Percentiles rank a stretch among this genome's conserved stretches.
phyloP scores from a whole-genome alignment of 2,888 invertebrate species.

The Parnassius mnemosyne region DNA sequence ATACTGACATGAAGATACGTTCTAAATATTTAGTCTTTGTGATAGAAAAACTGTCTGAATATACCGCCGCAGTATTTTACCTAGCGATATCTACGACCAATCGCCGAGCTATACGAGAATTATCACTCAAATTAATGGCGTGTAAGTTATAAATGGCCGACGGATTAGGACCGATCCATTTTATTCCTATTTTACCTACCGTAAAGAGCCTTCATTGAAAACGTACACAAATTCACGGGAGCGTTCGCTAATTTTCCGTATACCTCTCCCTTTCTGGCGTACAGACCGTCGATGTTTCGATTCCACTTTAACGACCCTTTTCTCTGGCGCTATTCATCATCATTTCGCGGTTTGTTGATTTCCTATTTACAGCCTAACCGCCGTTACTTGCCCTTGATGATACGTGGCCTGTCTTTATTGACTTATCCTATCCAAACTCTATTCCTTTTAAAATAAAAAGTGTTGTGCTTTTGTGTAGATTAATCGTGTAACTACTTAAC shows the following conservation, averaged over 20 bases:
- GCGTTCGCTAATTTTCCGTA: slow-evolving; percentile 73
- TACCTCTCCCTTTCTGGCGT: slow-evolving; percentile 51
- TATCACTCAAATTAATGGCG: slow-evolving; percentile 80
- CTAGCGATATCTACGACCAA: slow-evolving; percentile 65
- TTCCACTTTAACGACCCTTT: slow-evolving; percentile 66
- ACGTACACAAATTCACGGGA: slow-evolving; percentile 78
- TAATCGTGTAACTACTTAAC: slow-evolving; percentile 22
- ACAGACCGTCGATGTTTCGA: slow-evolving; percentile 35
- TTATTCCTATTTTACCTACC: slow-evolving; percentile 80
- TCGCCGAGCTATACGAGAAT: slow-evolving; percentile 66
- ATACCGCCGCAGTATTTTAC: slow-evolving; percentile 25
- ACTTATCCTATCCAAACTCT: background rate
- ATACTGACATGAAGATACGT: slow-evolving; percentile 1
- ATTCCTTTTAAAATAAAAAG: slow-evolving; percentile 7
- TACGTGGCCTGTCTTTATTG: slow-evolving; percentile 6
- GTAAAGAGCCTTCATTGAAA: slow-evolving; percentile 79
- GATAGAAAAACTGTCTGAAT: slow-evolving; percentile 33
- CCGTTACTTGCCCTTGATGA: slow-evolving; percentile 6
- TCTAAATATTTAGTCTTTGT: slow-evolving; percentile 14
- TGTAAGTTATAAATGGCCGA: slow-evolving; percentile 79
- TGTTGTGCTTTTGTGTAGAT: slow-evolving; percentile 4
- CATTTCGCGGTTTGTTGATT: slow-evolving; percentile 79
- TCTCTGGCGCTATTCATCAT: slow-evolving; percentile 76
- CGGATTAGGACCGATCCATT: slow-evolving; percentile 76
- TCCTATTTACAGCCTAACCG: slow-evolving; percentile 63